phyloP scores from a whole-genome alignment of 2,888 invertebrate genomes.

The Catotricha subobsoleta region DNA sequence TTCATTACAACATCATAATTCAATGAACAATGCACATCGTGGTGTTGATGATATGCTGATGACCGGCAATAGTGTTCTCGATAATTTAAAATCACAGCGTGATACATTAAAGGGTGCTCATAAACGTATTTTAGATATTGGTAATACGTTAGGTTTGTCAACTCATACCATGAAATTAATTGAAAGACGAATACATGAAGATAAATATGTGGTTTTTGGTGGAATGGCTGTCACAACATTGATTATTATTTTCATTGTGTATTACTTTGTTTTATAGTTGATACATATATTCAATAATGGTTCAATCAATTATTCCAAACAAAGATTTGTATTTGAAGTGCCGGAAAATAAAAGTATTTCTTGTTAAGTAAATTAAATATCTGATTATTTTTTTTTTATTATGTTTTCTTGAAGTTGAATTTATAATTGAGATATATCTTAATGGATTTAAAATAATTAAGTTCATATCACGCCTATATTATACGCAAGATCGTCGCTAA shows the following conservation, averaged over 20 bases:
- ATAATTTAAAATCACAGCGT: slow-evolving; percentile 66
- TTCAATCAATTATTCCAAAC: background rate
- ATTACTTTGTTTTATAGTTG: slow-evolving; percentile 23
- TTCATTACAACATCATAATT: slow-evolving; percentile 60
- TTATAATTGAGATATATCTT: no score
- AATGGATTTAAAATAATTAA: no score
- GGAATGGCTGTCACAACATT: slow-evolving; percentile 71
- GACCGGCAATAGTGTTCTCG: slow-evolving; percentile 54
- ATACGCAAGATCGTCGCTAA: no score
- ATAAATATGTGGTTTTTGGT: slow-evolving; percentile 71
- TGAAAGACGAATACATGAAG: slow-evolving; percentile 69
- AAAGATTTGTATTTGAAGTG: slow-evolving; percentile 1
- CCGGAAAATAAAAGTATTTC: background rate
- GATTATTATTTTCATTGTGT: slow-evolving; percentile 61
- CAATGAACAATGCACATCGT: slow-evolving; percentile 58
- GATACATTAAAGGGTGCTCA: slow-evolving; percentile 74
- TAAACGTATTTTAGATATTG: slow-evolving; percentile 68
- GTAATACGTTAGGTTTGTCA: slow-evolving; percentile 79
- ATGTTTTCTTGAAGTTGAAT: background rate
- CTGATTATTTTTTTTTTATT: background rate
- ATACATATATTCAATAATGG: background rate
- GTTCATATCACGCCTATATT: no score
- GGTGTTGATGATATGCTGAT: slow-evolving; percentile 78
- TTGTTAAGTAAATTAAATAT: background rate
- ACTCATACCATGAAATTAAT: slow-evolving; percentile 91